phyloP scores from a whole-genome alignment of 2,797 vertebrate genomes.

The Allobates femoralis region DNA sequence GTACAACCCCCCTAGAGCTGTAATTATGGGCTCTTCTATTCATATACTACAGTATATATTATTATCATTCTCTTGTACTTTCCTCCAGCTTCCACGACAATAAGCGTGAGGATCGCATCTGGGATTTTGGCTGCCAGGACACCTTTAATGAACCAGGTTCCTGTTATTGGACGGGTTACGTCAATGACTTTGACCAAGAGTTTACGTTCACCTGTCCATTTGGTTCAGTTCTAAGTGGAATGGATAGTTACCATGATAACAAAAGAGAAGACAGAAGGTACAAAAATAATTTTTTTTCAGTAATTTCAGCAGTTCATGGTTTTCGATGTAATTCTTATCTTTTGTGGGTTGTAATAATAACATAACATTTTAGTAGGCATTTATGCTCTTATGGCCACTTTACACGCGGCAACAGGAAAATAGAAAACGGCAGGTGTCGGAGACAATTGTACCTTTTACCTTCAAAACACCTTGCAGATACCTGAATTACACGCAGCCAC shows the following conservation, averaged over 20 bases:
- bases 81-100: constrained; percentile 31
- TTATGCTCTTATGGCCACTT: too few relatives aligned
- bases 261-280: constrained; percentile 46
- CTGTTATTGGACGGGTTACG: constrained; percentile 39
- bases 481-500: too few relatives aligned
- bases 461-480: too few relatives aligned
- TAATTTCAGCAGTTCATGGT: not conserved
- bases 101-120: constrained; percentile 29
- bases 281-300: not conserved
- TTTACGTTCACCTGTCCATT: constrained; percentile 15
- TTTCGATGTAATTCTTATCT: too few relatives aligned
- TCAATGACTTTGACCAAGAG: constrained; percentile 38
- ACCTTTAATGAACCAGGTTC: not conserved
- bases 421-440: too few relatives aligned
- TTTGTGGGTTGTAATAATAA: too few relatives aligned
- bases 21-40: not conserved
- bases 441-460: too few relatives aligned
- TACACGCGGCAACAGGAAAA: too few relatives aligned
- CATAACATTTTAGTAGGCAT: too few relatives aligned
- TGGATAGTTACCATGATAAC: constrained; percentile 45
- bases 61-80: not conserved
- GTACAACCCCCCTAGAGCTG: not conserved
- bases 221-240: constrained; percentile 33
- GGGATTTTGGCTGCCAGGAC: constrained; percentile 47
- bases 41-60: not conserved